A percentile compares a stretch with the other conserved stretches of the same genome.
These are phyloP conservation scores for Coptodon bakossiorum DNA, from an alignment of 2,113 vertebrate genomes.

Conservation along the genomic window DNA sequence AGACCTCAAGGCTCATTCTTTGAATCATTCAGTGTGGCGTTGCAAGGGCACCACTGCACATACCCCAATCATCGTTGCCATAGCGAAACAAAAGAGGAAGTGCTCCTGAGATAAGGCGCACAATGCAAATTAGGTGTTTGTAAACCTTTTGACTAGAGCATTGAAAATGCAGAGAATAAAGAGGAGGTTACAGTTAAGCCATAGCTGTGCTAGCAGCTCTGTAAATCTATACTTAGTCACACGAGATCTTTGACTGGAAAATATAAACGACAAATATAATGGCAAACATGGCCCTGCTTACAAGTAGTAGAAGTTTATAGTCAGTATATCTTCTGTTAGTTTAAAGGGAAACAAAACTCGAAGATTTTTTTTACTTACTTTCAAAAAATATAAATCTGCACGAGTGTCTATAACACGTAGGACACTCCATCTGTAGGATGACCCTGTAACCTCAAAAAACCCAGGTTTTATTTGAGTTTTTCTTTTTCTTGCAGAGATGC, in stretches of 20 bases:
- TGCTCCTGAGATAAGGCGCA: not conserved
- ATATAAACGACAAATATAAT: not conserved
- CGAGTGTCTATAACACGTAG: not conserved
- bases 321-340: not conserved
- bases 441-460: not conserved
- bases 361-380: not conserved
- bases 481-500: not conserved
- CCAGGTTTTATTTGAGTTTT: not conserved
- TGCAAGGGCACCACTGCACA: not conserved
- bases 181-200: not conserved
- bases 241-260: not conserved
- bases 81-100: not conserved
- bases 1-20: not conserved
- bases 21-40: conserved; percentile 18
- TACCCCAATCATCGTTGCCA: not conserved
- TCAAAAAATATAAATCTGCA: not conserved
- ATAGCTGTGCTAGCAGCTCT: not conserved
- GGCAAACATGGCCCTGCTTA: not conserved
- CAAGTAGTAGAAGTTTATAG: not conserved
- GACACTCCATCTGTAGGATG: not conserved
- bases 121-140: not conserved
- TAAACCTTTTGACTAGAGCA: not conserved
- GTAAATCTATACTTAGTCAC: not conserved
- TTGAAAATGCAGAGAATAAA: not conserved
- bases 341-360: not conserved